A percentile compares a stretch with the other conserved stretches of the same genome.
phyloP scores from a whole-genome alignment of 1,140 invertebrate genomes.

The Pygmarrhopalites habei region DNA sequence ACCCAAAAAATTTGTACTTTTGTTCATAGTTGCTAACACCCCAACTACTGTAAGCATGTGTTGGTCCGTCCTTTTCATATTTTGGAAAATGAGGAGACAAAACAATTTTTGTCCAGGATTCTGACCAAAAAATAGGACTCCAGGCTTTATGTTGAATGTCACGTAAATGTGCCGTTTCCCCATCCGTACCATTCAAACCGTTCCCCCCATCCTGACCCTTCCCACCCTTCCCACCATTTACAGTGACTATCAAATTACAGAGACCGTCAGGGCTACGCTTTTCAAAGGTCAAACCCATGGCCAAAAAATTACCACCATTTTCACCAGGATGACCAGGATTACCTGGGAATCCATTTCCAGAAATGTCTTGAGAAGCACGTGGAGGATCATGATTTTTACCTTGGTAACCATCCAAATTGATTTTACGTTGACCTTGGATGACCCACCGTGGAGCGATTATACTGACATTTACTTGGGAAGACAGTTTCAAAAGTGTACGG shows the following conservation, averaged over 20 bases:
- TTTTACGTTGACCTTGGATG: too few relatives aligned
- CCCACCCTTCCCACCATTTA: not conserved
- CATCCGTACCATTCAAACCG: not conserved
- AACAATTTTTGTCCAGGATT: not conserved
- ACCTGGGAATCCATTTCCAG: too few relatives aligned
- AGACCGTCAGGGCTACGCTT: too few relatives aligned
- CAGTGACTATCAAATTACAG: not conserved
- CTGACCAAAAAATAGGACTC: not conserved
- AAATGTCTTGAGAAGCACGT: too few relatives aligned
- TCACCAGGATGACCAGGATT: too few relatives aligned
- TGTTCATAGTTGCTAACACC: not conserved
- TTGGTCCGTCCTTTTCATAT: not conserved
- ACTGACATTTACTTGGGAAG: too few relatives aligned
- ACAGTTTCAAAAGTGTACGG: too few relatives aligned
- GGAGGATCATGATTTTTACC: too few relatives aligned
- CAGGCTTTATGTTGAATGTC: not conserved
- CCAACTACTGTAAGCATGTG: not conserved
- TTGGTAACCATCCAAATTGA: too few relatives aligned
- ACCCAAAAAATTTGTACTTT: not conserved
- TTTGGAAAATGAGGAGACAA: not conserved
- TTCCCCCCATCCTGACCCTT: not conserved
- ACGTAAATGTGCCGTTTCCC: not conserved
- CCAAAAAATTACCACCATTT: not conserved
- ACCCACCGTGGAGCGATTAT: too few relatives aligned
- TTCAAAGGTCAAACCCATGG: not conserved